A percentile compares a stretch with the other conserved stretches of the same genome.
These are phyloP conservation scores for Morpho deidamia DNA, from an alignment of 2,888 invertebrate species.

Conservation along the genomic window DNA sequence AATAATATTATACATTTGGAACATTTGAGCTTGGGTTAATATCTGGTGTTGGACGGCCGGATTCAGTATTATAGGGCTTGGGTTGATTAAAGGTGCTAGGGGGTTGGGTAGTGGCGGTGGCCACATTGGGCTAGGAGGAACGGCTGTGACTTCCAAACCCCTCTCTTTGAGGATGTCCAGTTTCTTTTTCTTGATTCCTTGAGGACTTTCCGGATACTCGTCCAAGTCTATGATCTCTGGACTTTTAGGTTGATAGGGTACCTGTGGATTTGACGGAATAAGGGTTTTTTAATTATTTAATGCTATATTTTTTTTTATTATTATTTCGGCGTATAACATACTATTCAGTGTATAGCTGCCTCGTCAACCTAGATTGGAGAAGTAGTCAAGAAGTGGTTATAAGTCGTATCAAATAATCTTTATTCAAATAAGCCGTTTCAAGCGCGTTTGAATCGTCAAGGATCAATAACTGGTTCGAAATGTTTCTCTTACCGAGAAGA, in stretches of 20 bases:
- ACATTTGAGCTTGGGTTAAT: constrained; percentile 68
- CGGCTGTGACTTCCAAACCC: constrained; percentile 86
- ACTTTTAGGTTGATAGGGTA: constrained; percentile 79
- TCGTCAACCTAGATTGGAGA: neutral
- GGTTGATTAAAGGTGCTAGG: constrained; percentile 33
- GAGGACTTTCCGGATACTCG: constrained; percentile 70
- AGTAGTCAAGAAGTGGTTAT: neutral
- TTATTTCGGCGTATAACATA: too few species aligned
- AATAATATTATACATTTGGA: constrained; percentile 61
- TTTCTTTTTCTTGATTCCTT: constrained; percentile 80
- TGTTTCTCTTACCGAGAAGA: too few species aligned
- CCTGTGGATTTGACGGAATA: constrained; percentile 41
- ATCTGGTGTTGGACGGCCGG: constrained; percentile 65
- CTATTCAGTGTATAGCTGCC: too few species aligned
- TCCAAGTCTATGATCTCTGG: constrained; percentile 83
- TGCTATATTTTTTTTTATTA: too few species aligned
- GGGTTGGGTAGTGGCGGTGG: constrained; percentile 29
- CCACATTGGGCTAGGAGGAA: constrained; percentile 55
- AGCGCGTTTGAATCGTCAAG: too few species aligned
- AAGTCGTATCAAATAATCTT: too few species aligned
- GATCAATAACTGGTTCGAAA: too few species aligned
- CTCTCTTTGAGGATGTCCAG: constrained; percentile 86
- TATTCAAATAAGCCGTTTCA: too few species aligned
- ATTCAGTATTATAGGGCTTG: constrained; percentile 43
- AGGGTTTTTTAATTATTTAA: too few species aligned